Base-by-base conservation (phyloP, 2,888 invertebrate genomes). In the Melieria crassipennis region DNA sequence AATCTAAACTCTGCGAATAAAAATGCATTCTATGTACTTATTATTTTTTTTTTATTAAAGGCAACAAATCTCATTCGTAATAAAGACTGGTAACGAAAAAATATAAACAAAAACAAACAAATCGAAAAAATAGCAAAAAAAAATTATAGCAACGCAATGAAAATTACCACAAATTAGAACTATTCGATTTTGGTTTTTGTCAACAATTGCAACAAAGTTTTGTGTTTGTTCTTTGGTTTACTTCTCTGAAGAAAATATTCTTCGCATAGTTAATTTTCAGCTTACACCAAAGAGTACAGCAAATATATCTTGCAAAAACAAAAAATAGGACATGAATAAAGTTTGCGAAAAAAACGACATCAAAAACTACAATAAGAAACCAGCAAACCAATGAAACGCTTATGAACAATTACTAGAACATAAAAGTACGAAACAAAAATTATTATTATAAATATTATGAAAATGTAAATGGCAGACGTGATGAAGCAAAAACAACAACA, bases 1-100 rank as follows among this genome's bases (percentile, higher is more conserved):
- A 75, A 66, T 69, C 79, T 75, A 71, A 70, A 76, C 63, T 69
- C 71, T 71, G 73, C 58, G 75, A 65, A 75, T 65, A 45, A 13
- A 73, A 73, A 73, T 68, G 56, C 65, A 43, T n/a, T 55, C 56
- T 65, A 16, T 65, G 30, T 30, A 30, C 2, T 30, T 30, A 30
- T 30, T 30, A 30, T 30, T 30, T 30, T 30, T 30, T 30, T 30
- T 30, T 65, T 63, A 16, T 16, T 16, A 9, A 43, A 30, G 30
- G 30, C 30, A 30, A 30, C 30, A 50, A 65, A 65, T 65, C 52
- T 65, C 55, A 65, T 52, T 65, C 50, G 46, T 66, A 75, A 65
- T 56, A 76, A 78, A 75, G 52, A 55, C 58, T 63, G 55, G 62
- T 70, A 56, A 65, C 47, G 71, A 73, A 52, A 52, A 52, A 5